Evolutionary conservation across 2,797 vertebrate genomes (phyloP), one percentile per base, ranked within the genome.

Genomic region (Xenopus petersii): DNA sequence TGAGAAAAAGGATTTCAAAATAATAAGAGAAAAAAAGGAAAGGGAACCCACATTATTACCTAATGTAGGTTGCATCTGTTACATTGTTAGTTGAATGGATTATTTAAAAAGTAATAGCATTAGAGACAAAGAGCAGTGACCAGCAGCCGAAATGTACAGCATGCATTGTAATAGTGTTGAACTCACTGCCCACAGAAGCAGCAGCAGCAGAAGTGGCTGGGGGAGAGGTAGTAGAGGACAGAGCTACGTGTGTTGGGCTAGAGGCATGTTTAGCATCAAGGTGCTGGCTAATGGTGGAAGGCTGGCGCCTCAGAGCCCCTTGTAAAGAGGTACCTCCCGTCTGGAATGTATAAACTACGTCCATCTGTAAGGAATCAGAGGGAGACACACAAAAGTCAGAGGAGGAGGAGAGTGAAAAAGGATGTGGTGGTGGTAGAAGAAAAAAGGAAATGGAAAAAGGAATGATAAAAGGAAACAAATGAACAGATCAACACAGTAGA

Each of bases 331-430:
- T 90, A 89, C 93, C 94, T 89, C 95, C 94, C 86, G 95, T 94
- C 96, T 99, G 98, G 95, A 99, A 99, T 93, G 95, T 96, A 93
- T 98, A 97, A 93, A 99, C 95, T 93, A 99, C 97, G 90, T 97
- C 97, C 93, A 99, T 99, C 98, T 99, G 95, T 88, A 93, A 91
- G 94, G 93, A 93, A 95, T 89, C 93, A 94, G 88, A 82, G 89
- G 86, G 92, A 26, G 86, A 90, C 83, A 89, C 83, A 88, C 84
- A 60, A 80, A 56, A 83, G 83, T 82, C 81, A 82, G 74, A 81
- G 64, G 67, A 75, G 61, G 72, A 75, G 77, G 64, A 56, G 58
- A 63, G 51, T 46, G 26, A 51, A 51, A 51, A 10, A 51, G 49
- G 11, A 51, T 7, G 49, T 12, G 3, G 9, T 51, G 49, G 49